These are phyloP conservation scores for Ctena decussata DNA, from an alignment of 2,888 invertebrate species.

Conservation along the genomic window DNA sequence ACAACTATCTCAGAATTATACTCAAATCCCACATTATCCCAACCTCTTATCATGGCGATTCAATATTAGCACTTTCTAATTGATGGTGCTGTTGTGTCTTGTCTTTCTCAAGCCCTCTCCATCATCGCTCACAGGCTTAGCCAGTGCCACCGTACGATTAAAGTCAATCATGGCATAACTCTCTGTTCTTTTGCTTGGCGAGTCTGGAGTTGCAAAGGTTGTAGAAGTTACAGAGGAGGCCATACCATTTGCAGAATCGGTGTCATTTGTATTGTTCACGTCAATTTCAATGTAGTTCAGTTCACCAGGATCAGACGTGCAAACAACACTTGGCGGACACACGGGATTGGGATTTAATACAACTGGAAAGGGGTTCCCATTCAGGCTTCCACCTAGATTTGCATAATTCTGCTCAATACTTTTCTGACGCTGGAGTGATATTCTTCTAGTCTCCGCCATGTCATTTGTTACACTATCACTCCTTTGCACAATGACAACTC, in stretches of 20 bases:
- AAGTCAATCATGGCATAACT: conserved; percentile 98
- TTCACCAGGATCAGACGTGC: conserved; percentile 57
- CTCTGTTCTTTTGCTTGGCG: conserved; percentile 80
- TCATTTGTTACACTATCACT: conserved; percentile 21
- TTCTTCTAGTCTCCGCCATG: background rate
- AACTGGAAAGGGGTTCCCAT: conserved; percentile 32
- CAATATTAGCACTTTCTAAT: conserved; percentile 38
- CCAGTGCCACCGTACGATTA: conserved; percentile 96
- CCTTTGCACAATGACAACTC: conserved; percentile 8
- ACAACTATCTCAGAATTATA: no score
- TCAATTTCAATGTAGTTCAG: conserved; percentile 81
- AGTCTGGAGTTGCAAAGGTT: conserved; percentile 78
- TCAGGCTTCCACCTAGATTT: conserved; percentile 62
- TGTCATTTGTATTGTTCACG: conserved; percentile 71
- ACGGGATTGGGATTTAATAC: conserved; percentile 22
- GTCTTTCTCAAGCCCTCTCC: conserved; percentile 88
- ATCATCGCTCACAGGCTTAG: conserved; percentile 91
- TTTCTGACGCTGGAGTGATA: conserved; percentile 32
- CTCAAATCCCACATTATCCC: no score
- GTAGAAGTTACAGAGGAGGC: conserved; percentile 74
- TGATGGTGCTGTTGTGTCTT: conserved; percentile 83
- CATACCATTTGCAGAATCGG: conserved; percentile 55
- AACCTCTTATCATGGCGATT: no score
- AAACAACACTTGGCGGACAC: conserved; percentile 5
- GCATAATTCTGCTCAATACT: conserved; percentile 71